phyloP scores from a whole-genome alignment of 2,888 invertebrate species.

The Myathropa florea region DNA sequence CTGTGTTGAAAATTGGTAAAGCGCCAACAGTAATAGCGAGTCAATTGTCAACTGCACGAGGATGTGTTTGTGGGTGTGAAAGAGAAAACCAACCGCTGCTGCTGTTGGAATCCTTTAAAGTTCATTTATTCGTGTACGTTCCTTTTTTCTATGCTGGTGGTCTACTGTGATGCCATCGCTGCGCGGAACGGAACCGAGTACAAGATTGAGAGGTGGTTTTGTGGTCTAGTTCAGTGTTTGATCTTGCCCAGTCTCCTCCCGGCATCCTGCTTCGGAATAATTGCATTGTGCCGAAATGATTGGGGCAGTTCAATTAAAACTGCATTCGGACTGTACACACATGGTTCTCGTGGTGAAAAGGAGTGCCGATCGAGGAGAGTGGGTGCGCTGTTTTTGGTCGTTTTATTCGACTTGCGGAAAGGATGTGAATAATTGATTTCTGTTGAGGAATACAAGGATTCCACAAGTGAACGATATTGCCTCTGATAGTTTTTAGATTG shows the following conservation, averaged over 20 bases:
- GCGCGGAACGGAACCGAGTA: slow-evolving; percentile 12
- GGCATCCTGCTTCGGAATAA: slow-evolving; percentile 22
- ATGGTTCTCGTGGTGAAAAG: not conserved
- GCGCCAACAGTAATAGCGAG: slow-evolving; percentile 61
- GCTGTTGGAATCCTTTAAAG: slow-evolving; percentile 12
- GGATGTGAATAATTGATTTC: slow-evolving; percentile 66
- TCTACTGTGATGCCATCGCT: not conserved
- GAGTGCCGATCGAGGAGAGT: not conserved
- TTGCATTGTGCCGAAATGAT: slow-evolving; percentile 63
- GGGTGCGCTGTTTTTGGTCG: slow-evolving; percentile 17
- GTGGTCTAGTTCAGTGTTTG: slow-evolving; percentile 61
- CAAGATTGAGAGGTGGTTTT: slow-evolving; percentile 40
- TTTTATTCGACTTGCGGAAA: slow-evolving; percentile 39
- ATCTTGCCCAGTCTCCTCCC: slow-evolving; percentile 22
- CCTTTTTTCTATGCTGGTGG: not conserved
- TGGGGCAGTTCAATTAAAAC: slow-evolving; percentile 67
- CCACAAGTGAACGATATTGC: slow-evolving; percentile 33
- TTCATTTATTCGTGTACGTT: not conserved
- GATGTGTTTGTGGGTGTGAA: not conserved
- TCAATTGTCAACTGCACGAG: slow-evolving; percentile 57
- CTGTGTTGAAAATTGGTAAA: slow-evolving; percentile 50
- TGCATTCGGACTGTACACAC: slow-evolving; percentile 37
- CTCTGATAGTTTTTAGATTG: slow-evolving; percentile 45
- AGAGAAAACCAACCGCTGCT: not conserved
- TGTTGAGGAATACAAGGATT: slow-evolving; percentile 39